Conservation (phyloP, 2,888 invertebrate species). For the Agrochola lychnidis region DNA sequence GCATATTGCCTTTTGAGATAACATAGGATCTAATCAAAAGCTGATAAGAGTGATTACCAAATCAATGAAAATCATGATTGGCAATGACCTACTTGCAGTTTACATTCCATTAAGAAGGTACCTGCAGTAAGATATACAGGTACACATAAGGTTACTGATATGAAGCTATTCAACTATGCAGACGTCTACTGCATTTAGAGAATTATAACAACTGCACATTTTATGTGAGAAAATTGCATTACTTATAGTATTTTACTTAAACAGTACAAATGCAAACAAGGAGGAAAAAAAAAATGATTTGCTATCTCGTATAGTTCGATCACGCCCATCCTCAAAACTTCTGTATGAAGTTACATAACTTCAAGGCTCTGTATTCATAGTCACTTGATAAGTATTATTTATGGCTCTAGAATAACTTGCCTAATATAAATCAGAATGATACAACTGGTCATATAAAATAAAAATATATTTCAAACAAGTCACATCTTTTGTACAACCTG, state of each 20-base stretch:
- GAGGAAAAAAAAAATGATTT: background rate
- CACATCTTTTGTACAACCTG: slow-evolving; percentile 61
- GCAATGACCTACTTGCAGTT: background rate
- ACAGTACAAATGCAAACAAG: background rate
- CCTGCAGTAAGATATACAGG: background rate
- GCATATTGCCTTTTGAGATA: slow-evolving; percentile 2
- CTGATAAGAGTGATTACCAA: background rate
- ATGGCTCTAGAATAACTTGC: background rate
- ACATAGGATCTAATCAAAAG: slow-evolving; percentile 7
- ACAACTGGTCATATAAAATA: slow-evolving; percentile 42
- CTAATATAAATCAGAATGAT: background rate
- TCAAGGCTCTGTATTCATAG: background rate
- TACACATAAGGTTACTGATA: background rate
- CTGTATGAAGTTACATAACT: slow-evolving; percentile 11
- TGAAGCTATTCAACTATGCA: background rate
- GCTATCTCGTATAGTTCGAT: background rate
- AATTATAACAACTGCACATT: background rate
- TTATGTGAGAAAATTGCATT: too few relatives aligned
- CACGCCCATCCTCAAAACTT: background rate
- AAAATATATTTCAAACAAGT: slow-evolving; percentile 49
- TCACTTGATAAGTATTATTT: background rate
- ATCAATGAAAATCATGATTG: background rate
- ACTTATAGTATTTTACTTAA: background rate
- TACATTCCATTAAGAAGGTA: background rate
- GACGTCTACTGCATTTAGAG: background rate